Evolutionary conservation across 2,888 invertebrate species (phyloP).

Genomic region (Sinopyrophorus schimmeli): DNA sequence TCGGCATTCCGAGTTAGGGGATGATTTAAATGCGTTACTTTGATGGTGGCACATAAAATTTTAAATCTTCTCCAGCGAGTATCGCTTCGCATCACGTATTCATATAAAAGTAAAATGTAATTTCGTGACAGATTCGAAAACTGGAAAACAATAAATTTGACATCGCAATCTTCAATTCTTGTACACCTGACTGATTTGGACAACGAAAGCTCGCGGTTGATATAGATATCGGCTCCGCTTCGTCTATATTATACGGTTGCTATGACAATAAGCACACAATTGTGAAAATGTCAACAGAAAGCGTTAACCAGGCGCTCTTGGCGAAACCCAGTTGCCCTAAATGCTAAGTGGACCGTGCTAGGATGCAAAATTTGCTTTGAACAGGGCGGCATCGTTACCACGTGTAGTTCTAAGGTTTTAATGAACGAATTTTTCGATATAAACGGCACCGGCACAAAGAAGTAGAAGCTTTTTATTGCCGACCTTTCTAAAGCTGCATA

Average conservation of each 20-base stretch:
- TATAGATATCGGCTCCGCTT: slow-evolving; percentile 23
- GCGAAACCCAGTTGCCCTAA: slow-evolving; percentile 34
- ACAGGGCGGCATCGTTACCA: slow-evolving; percentile 21
- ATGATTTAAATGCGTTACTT: too few species aligned
- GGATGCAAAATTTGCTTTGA: slow-evolving; percentile 37
- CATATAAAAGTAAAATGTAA: slow-evolving; percentile 17
- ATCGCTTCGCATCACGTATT: slow-evolving; percentile 13
- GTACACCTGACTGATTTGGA: slow-evolving; percentile 29
- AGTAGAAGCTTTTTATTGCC: slow-evolving; percentile 4
- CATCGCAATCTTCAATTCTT: slow-evolving; percentile 24
- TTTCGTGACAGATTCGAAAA: slow-evolving; percentile 26
- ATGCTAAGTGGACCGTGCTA: slow-evolving; percentile 36
- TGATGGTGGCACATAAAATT: slow-evolving; percentile 16
- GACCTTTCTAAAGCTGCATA: slow-evolving; percentile 1
- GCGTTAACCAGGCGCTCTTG: slow-evolving; percentile 27
- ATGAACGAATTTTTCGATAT: slow-evolving; percentile 21
- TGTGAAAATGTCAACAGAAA: slow-evolving; percentile 34
- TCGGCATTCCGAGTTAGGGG: too few species aligned
- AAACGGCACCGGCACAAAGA: slow-evolving; percentile 11
- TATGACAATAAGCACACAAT: slow-evolving; percentile 29
- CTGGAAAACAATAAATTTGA: slow-evolving; percentile 31
- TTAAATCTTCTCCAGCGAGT: slow-evolving; percentile 7
- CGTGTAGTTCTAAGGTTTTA: slow-evolving; percentile 19
- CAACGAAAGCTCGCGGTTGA: slow-evolving; percentile 23
- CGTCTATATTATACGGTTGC: slow-evolving; percentile 30